Percentiles rank a stretch among this genome's conserved stretches.
phyloP scores from a whole-genome alignment of 2,113 vertebrate species.

The Neodon shergylaensis region DNA sequence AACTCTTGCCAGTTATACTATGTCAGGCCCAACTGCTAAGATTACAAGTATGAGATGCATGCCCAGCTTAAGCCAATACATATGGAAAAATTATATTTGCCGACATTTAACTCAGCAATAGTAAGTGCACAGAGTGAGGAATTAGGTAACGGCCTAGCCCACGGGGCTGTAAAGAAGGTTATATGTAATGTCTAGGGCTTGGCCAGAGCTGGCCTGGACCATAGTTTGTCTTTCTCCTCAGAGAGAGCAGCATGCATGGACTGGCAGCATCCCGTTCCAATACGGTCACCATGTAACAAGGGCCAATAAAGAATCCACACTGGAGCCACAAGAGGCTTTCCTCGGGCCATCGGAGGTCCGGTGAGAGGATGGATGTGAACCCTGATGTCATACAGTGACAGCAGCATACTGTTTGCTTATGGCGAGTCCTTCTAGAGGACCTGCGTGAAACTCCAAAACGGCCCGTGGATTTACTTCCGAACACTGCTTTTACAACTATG shows the following conservation, averaged over 20 bases:
- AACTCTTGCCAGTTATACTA: neutral
- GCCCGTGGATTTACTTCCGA: slow-evolving; percentile 11
- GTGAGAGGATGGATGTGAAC: neutral
- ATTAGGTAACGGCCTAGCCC: neutral
- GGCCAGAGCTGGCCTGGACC: neutral
- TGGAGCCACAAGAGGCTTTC: neutral
- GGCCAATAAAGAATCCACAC: neutral
- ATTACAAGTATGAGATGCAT: neutral
- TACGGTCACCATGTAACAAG: neutral
- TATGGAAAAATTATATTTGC: neutral
- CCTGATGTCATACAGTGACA: no score
- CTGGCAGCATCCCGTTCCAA: neutral
- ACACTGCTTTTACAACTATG: neutral
- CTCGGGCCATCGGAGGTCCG: neutral
- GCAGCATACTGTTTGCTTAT: neutral
- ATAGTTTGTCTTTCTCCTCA: neutral
- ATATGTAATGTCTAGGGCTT: neutral
- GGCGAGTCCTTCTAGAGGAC: neutral
- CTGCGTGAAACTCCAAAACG: neutral
- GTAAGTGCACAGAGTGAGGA: slow-evolving; percentile 21
- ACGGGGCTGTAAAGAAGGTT: neutral
- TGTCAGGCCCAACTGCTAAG: neutral
- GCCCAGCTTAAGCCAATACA: neutral
- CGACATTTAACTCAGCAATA: slow-evolving; percentile 50
- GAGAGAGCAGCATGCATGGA: neutral